Evolutionary conservation across 2,113 vertebrate genomes (phyloP).

Genomic region (Hemiscyllium ocellatum): DNA sequence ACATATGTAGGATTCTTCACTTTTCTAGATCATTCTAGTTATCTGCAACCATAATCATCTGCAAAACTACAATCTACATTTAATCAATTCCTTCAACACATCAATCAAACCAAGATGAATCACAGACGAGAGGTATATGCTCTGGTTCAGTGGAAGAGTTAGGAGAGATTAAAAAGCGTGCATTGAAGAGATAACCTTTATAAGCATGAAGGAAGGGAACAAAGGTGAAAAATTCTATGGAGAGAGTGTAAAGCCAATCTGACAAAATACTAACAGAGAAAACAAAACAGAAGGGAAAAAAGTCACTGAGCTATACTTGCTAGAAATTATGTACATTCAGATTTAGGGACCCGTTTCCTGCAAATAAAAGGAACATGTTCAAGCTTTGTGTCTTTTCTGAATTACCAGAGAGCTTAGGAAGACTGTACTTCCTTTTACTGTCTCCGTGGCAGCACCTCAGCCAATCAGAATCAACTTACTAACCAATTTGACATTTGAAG

Average conservation of each 20-base stretch:
- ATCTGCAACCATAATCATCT: not conserved
- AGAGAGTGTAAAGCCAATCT: not conserved
- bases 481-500: too few species aligned
- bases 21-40: not conserved
- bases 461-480: too few species aligned
- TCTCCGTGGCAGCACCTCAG: too few species aligned
- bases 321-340: too few species aligned
- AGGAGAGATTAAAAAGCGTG: not conserved
- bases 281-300: not conserved
- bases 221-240: not conserved
- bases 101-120: not conserved
- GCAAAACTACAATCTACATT: not conserved
- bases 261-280: not conserved
- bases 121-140: not conserved
- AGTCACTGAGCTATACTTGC: too few species aligned
- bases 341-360: too few species aligned
- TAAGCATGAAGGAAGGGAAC: not conserved
- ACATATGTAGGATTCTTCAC: not conserved
- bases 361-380: too few species aligned
- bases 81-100: not conserved
- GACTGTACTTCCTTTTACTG: too few species aligned
- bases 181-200: not conserved
- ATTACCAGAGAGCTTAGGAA: too few species aligned
- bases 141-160: not conserved
- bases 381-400: too few species aligned